Base-by-base conservation (phyloP, 2,888 invertebrate species). In the Deladenus siricidicola region DNA sequence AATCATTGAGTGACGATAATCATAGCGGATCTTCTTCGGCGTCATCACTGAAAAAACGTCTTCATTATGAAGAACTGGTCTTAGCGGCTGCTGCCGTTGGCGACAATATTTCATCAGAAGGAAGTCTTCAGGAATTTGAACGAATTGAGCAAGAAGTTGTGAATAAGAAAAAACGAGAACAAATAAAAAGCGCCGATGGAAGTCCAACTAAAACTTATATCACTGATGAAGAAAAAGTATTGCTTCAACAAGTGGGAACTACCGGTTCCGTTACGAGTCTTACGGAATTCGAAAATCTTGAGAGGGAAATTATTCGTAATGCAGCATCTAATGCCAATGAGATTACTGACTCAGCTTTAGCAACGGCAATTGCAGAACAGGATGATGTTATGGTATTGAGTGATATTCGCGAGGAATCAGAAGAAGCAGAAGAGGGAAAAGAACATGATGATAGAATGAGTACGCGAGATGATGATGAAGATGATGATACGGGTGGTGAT, bases 361-460 rank as follows among this genome's bases (percentile, higher is more conserved):
- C 53, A 21, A 52, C 29, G 19, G 47, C 48, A 24, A 63, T 67
- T 21, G 64, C 58, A 23, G 70, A 67, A 24, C n/a, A n/a, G 6
- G 39, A 34, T 10, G 76, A 76, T 50, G 71, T 74, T n/a, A 78
- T 78, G 78, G 70, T 76, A 64, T 62, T 78, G 29, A 74, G 74
- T 14, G 76, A 78, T 53, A 78, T 78, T 28, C 64, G 71, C 10
- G 78, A 78, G 53, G 78, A 78, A 58, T 70, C 70, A 17, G 78
- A 53, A 10, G 53, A 78, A 60, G 71, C 71, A 1, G 78, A 78
- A 49, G 78, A 77, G 39, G 14, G 6, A 34, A 34, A 34, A 34
- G 14, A 34, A 10, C 8, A 10, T 10, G 14, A 34, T 14, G 14
- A 10, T 34, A 6, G 14, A 45, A 78, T 78, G 76, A 78, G 77